Percentiles rank a stretch among this genome's conserved stretches.
Conservation (phyloP, 92 coral and sea anemone species). For the Porites cylindrica region DNA sequence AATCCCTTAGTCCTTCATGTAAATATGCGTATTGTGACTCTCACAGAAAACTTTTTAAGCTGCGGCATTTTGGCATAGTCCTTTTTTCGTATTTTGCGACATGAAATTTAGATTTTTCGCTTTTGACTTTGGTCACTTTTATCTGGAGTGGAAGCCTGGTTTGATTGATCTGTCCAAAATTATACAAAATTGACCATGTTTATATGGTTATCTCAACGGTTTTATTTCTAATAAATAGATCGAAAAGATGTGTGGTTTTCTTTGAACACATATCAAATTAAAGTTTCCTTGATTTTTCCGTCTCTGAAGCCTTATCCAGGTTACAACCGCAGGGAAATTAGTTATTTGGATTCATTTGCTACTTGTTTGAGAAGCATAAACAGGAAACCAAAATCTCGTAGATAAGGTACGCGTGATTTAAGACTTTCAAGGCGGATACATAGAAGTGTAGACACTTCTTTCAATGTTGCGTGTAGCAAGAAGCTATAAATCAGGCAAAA, state of each 20-base stretch:
- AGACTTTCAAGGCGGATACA: background rate
- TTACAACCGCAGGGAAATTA: background rate
- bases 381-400: slow-evolving; percentile 9
- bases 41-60: no score
- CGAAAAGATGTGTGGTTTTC: slow-evolving; percentile 18
- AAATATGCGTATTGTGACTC: no score
- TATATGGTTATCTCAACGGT: slow-evolving; percentile 32
- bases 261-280: slow-evolving; percentile 36
- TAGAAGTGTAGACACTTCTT: no score
- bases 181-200: background rate
- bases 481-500: background rate
- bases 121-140: no score
- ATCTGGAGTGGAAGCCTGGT: background rate
- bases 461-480: background rate
- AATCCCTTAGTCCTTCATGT: no score
- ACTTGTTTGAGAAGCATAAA: background rate
- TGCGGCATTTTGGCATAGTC: no score
- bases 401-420: slow-evolving; percentile 2
- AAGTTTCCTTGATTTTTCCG: slow-evolving; percentile 29
- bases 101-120: no score
- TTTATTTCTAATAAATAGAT: background rate
- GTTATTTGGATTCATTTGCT: background rate
- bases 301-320: background rate
- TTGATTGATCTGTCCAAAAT: background rate
- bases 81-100: no score